Evolutionary conservation across 1,140 invertebrate genomes (phyloP).

Genomic region (Panagrolaimus sp.): DNA sequence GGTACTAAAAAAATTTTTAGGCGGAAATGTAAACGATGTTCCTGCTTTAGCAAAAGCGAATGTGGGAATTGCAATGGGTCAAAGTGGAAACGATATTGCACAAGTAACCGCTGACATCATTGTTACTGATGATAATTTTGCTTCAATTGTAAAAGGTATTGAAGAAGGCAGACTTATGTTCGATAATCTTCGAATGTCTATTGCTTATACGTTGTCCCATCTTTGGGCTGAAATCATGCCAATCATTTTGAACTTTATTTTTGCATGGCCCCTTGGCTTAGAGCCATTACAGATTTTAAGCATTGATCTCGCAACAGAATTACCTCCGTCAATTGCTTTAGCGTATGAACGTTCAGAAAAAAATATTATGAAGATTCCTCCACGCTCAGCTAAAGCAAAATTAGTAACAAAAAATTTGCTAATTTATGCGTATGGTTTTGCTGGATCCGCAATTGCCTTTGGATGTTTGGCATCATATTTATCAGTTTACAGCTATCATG

Average conservation of each 20-base stretch:
- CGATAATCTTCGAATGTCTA: constrained; percentile 45
- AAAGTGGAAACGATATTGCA: constrained; percentile 43
- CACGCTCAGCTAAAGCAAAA: constrained; percentile 29
- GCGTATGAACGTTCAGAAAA: constrained; percentile 59
- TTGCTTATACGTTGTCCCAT: constrained; percentile 48
- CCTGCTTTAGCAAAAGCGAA: constrained; percentile 54
- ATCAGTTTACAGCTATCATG: constrained; percentile 50
- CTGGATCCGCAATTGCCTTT: constrained; percentile 51
- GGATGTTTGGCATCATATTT: constrained; percentile 53
- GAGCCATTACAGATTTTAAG: constrained; percentile 60
- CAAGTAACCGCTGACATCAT: constrained; percentile 65
- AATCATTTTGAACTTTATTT: constrained; percentile 62
- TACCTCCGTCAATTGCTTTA: constrained; percentile 61
- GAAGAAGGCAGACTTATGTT: constrained; percentile 42
- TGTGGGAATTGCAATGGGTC: constrained; percentile 47
- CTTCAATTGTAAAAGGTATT: no score
- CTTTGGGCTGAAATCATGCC: constrained; percentile 61
- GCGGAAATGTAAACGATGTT: constrained; percentile 57
- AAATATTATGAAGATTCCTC: constrained; percentile 49
- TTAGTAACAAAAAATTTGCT: constrained; percentile 39
- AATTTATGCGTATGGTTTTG: constrained; percentile 47
- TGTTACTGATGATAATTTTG: constrained; percentile 62
- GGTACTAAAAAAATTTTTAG: constrained; percentile 50
- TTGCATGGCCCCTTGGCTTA: constrained; percentile 61
- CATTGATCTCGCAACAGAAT: constrained; percentile 44